These are phyloP conservation scores for Lycopodina hypogea DNA, from an alignment of 37 sponge, comb jelly and placozoan species.

Conservation along the genomic window DNA sequence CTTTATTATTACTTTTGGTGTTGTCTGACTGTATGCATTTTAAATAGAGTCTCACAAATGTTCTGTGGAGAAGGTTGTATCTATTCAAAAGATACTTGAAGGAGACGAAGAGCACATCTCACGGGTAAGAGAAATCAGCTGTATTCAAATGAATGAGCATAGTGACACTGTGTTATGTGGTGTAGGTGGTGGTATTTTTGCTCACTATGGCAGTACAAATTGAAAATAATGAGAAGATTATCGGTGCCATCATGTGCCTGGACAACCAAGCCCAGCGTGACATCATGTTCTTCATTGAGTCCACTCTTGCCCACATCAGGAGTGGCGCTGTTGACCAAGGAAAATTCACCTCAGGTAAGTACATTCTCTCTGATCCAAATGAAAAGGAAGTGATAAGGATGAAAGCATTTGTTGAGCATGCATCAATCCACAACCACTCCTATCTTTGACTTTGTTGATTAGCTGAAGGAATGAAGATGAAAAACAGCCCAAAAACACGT, in stretches of 20 bases:
- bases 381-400: too few species aligned
- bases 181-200: conserved; percentile 55
- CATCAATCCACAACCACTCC: too few species aligned
- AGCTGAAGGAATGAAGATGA: too few species aligned
- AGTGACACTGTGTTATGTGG: neutral
- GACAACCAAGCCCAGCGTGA: conserved; percentile 34
- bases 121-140: conserved; percentile 20
- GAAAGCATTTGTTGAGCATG: neutral
- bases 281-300: conserved; percentile 63
- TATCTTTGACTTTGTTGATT: too few species aligned
- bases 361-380: neutral
- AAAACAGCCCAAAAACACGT: too few species aligned
- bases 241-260: conserved; percentile 32
- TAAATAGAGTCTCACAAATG: conserved; percentile 19
- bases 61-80: conserved; percentile 24
- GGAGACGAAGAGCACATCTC: conserved; percentile 28
- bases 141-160: too few species aligned
- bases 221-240: conserved; percentile 38
- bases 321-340: conserved; percentile 22
- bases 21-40: too few species aligned
- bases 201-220: conserved; percentile 46
- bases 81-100: neutral
- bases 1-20: too few species aligned
- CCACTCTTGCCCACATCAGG: conserved; percentile 21
- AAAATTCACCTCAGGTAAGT: conserved; percentile 40